Evolutionary conservation across 1,140 invertebrate species (phyloP).

Genomic region (Luehdorfia chinensis): DNA sequence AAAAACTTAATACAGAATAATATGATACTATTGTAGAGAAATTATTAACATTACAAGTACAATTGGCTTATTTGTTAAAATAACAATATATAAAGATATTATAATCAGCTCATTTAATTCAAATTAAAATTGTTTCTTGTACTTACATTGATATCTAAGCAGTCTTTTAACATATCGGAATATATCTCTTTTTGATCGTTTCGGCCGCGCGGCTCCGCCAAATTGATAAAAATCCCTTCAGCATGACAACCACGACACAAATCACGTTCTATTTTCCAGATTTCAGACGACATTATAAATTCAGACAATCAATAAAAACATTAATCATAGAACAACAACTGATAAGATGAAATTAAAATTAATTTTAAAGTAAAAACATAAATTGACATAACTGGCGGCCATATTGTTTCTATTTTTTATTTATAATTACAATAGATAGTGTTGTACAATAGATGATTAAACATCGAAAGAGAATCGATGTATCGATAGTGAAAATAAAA

Average conservation of each 20-base stretch:
- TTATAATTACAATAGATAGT: background rate
- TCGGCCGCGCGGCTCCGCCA: conserved; percentile 34
- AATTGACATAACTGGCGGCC: background rate
- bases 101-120: too few species aligned
- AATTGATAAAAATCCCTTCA: conserved; percentile 46
- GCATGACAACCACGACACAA: conserved; percentile 59
- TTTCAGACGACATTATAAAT: conserved; percentile 42
- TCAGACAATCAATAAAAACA: background rate
- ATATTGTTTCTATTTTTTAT: conserved; percentile 1
- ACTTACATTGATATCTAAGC: conserved; percentile 54
- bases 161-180: conserved; percentile 47
- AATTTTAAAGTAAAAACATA: too few species aligned
- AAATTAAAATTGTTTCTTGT: conserved; percentile 4
- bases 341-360: too few species aligned
- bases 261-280: conserved; percentile 43
- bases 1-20: too few species aligned
- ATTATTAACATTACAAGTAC: too few species aligned
- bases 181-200: conserved; percentile 42
- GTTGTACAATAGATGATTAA: too few species aligned
- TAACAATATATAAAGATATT: too few species aligned
- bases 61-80: too few species aligned
- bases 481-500: too few species aligned
- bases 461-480: background rate
- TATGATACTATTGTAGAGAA: too few species aligned
- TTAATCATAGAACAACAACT: too few species aligned